Evolutionary conservation across 2,888 invertebrate genomes (phyloP), one percentile per base, ranked within the genome.

Genomic region (Quadriops clusia): DNA sequence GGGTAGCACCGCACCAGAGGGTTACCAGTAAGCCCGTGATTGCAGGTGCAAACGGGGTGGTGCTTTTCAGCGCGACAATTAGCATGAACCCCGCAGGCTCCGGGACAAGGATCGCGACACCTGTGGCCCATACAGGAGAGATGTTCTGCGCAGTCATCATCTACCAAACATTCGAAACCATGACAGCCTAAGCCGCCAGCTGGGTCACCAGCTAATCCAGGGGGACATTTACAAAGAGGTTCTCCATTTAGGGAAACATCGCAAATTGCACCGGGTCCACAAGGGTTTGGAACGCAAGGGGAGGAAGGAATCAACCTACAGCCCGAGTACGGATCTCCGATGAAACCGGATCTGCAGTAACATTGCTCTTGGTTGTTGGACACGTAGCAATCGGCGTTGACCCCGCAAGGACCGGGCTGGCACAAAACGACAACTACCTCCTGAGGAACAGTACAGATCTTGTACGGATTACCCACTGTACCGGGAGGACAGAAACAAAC

Each of bases 401-500:
- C 59, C 14, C 85, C 86, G 59, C 87, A 87, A 2, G 84, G 83
- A 6, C 85, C 85, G 6, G 86, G 86, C 54, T 73, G 72, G 48
- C 86, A 87, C 6, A 85, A 61, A 15, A 43, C 36, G 5, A 74
- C 65, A 35, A 68, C 63, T 2, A 72, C 66, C 36, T 71, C 66
- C 17, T 72, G 54, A 40, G 70, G 70, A 52, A 66, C 71, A 30
- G 68, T 64, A 50, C 87, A 89, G 40, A 71, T 70, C 49, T 74
- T 75, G 53, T 80, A 87, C 8, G 87, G 85, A 65, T 89, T 87
- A 44, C 86, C 90, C 37, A 79, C 64, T 7, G 77, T 76, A 38
- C 77, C 75, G 41, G 75, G 76, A n/a, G 87, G 82, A 53, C 91
- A 91, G 56, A 77, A 83, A 58, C 91, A 91, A 8, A 82, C 74